A percentile compares a stretch with the other conserved stretches of the same genome.
Evolutionary conservation across 37 sponge, comb jelly and placozoan genomes (phyloP).

Genomic region (Mnemiopsis leidyi): DNA sequence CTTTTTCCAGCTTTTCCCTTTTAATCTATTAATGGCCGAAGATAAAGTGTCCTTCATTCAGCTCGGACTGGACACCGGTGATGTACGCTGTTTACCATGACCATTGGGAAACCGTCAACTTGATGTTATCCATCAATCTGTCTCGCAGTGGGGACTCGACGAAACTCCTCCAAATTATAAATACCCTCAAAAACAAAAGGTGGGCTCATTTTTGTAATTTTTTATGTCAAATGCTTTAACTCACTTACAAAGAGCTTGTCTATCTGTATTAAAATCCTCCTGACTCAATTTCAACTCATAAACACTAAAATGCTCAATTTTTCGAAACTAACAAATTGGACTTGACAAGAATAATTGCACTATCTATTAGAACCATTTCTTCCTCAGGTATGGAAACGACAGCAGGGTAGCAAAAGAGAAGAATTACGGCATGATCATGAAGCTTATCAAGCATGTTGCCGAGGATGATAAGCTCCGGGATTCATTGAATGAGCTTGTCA

Average conservation of each 20-base stretch:
- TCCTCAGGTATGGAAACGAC: not conserved
- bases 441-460: slow-evolving; percentile 1
- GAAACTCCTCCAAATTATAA: not conserved
- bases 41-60: too few species aligned
- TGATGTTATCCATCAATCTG: not conserved
- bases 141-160: not conserved
- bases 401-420: not conserved
- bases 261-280: too few species aligned
- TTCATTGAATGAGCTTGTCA: not conserved
- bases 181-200: not conserved
- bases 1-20: too few species aligned
- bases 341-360: too few species aligned
- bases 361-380: too few species aligned
- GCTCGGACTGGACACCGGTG: slow-evolving; percentile 14
- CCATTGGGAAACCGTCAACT: slow-evolving; percentile 40
- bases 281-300: too few species aligned
- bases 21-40: too few species aligned
- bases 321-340: too few species aligned
- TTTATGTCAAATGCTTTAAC: too few species aligned
- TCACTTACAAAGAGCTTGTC: too few species aligned
- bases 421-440: not conserved
- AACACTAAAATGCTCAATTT: too few species aligned
- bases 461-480: not conserved
- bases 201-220: too few species aligned
- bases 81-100: slow-evolving; percentile 48